Evolutionary conservation across 2,888 invertebrate genomes (phyloP).

Genomic region (Agriotes lineatus): DNA sequence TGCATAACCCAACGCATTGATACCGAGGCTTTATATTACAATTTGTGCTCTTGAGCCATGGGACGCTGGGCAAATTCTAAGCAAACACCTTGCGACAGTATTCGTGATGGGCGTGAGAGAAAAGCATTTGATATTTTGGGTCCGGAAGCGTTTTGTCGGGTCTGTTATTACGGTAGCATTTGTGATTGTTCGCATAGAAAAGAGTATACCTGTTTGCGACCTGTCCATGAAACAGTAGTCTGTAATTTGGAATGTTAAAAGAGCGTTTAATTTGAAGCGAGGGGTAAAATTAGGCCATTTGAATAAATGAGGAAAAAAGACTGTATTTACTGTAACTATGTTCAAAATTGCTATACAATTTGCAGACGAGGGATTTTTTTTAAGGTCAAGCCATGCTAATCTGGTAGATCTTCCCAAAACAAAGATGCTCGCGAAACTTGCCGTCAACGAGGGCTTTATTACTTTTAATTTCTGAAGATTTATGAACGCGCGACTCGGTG

Average conservation of each 20-base stretch:
- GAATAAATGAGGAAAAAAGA: background rate
- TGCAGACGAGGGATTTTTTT: no score
- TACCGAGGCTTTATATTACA: background rate
- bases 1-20: no score
- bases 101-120: slow-evolving; percentile 17
- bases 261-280: slow-evolving; percentile 5
- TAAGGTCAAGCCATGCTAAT: no score
- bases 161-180: slow-evolving; percentile 34
- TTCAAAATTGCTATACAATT: no score
- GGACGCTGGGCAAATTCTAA: background rate
- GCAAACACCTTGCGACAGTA: background rate
- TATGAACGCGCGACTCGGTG: background rate
- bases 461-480: no score
- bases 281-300: slow-evolving; percentile 9
- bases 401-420: no score
- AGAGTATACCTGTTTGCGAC: slow-evolving; percentile 28
- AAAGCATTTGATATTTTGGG: slow-evolving; percentile 33
- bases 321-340: background rate
- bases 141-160: slow-evolving; percentile 42
- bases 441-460: no score
- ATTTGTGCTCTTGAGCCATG: background rate
- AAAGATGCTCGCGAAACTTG: no score
- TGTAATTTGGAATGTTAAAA: slow-evolving; percentile 20
- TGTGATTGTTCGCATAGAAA: slow-evolving; percentile 32
- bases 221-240: slow-evolving; percentile 21